Evolutionary conservation across 1,140 invertebrate species (phyloP).

Genomic region (Oedothorax gibbosus): DNA sequence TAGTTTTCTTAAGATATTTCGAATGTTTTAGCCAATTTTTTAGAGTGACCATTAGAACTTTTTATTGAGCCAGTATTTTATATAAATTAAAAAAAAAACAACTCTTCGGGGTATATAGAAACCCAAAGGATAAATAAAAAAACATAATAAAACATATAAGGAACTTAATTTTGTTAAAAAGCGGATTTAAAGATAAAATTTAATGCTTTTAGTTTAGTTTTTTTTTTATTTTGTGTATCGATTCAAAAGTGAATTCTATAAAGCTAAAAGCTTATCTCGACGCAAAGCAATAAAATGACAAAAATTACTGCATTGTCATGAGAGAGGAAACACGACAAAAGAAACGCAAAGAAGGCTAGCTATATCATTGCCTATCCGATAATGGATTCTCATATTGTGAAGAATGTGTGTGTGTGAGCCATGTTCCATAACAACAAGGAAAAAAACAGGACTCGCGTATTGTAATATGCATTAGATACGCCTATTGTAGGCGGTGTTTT

Average conservation of each 20-base stretch:
- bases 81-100: too few relatives aligned
- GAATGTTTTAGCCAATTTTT: too few relatives aligned
- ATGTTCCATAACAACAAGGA: conserved; percentile 31
- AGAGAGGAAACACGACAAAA: conserved; percentile 11
- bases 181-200: too few relatives aligned
- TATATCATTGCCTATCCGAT: conserved; percentile 49
- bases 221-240: too few relatives aligned
- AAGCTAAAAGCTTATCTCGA: conserved; percentile 18
- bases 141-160: too few relatives aligned
- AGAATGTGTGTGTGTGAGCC: conserved; percentile 57
- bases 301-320: conserved; percentile 21
- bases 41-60: too few relatives aligned
- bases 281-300: neutral
- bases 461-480: conserved; percentile 58
- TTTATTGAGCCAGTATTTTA: too few relatives aligned
- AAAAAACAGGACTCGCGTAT: conserved; percentile 39
- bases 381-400: conserved; percentile 60
- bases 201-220: too few relatives aligned
- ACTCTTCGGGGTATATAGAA: too few relatives aligned
- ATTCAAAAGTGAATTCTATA: conserved; percentile 4
- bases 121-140: too few relatives aligned
- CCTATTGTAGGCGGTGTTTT: conserved; percentile 47
- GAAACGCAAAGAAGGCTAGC: conserved; percentile 21
- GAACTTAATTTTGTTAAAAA: too few relatives aligned
- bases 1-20: too few relatives aligned